Evolutionary conservation across 2,113 vertebrate species (phyloP), one percentile per base, ranked within the genome.

Genomic region (Gallinago jamesoni): DNA sequence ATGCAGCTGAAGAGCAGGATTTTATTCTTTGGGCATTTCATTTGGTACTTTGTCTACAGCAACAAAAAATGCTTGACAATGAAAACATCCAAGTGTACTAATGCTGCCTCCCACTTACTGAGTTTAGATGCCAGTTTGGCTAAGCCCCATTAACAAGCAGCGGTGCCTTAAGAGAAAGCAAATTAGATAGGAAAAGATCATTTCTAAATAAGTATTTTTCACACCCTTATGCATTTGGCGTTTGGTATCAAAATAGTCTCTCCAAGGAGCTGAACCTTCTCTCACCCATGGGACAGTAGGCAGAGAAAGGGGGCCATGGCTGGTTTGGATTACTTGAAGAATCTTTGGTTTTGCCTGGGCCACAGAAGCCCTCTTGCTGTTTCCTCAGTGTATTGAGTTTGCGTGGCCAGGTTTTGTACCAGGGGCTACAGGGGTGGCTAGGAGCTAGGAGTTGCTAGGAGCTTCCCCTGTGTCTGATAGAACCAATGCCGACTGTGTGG

Each of bases 251-350:
- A n/a, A 73, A 41, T 37, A 10, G 0, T 78, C 53, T 50, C 91
- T 53, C 33, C n/a, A n/a, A 68, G 57, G 37, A 63, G 21, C 43
- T 47, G n/a, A 60, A 35, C 31, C 33, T 72, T 8, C 5, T 55
- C 12, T 66, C 0, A 2, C 27, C 27, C 1, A 0, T 53, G 77
- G 37, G 50, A 31, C 15, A 6, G 25, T 14, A 43, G 12, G 57
- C 23, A 72, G 74, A 63, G 45, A 52, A 77, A 39, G 5, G 13
- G 5, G 4, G 5, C 75, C 15, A 1, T 25, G 52, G 52, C 37
- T 84, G 30, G 4, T 87, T 87, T 5, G 4, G 35, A 22, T 72
- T 48, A 52, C 4, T 5, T 35, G 19, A 75, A 87, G 62, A 23
- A 50, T 55, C 37, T 90, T 55, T n/a, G 22, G 27, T 33, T 94